These are phyloP conservation scores for Balaeniceps rex DNA, from an alignment of 2,113 vertebrate genomes.

Conservation along the genomic window DNA sequence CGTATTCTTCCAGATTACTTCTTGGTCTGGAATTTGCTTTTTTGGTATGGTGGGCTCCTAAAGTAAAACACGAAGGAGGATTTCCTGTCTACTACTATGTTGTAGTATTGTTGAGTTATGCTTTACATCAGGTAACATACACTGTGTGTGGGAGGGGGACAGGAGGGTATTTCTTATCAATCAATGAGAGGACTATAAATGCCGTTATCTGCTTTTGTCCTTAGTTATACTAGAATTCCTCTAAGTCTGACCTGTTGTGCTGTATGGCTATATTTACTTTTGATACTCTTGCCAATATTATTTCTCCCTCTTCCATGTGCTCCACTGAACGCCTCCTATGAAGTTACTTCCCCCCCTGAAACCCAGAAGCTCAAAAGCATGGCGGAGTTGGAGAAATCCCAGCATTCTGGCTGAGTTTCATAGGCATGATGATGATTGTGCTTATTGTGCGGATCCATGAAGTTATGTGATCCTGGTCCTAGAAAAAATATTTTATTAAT, in stretches of 20 bases:
- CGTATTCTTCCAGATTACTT: slow-evolving; percentile 77
- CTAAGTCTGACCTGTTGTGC: not conserved
- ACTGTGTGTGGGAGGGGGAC: not conserved
- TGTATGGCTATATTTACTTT: not conserved
- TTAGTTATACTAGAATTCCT: not conserved
- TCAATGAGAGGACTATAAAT: not conserved
- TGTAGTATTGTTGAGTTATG: slow-evolving; percentile 89
- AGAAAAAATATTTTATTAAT: not conserved
- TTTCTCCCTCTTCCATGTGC: not conserved
- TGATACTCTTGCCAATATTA: too few relatives aligned
- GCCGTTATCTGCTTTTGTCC: not conserved
- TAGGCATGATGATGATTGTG: not conserved
- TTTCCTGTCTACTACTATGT: slow-evolving; percentile 92
- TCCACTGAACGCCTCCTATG: not conserved
- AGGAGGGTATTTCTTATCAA: fast-evolving
- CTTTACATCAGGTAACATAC: slow-evolving; percentile 88
- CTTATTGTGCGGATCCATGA: not conserved
- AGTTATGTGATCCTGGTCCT: not conserved
- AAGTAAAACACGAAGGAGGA: slow-evolving; percentile 83
- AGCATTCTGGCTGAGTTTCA: not conserved
- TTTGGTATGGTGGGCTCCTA: slow-evolving; percentile 95
- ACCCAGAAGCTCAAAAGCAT: not conserved
- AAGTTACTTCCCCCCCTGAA: not conserved
- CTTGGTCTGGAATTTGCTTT: slow-evolving; percentile 90
- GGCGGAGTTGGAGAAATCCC: not conserved